Base-by-base conservation (phyloP, 2,113 vertebrate species). In the Dermatemys mawii region DNA sequence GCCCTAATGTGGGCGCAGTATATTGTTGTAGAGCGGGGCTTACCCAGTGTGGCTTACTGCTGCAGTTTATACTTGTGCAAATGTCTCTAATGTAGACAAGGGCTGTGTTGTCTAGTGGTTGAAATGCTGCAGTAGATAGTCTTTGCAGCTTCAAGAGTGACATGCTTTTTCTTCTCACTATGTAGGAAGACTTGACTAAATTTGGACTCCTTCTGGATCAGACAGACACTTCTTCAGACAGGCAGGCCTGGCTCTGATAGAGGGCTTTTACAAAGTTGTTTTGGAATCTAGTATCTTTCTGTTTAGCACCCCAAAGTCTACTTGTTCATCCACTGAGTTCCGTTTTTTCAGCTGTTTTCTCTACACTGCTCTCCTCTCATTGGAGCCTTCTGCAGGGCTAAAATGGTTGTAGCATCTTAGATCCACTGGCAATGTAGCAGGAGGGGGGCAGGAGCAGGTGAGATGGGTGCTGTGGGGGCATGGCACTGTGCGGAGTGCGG, bases 401-500 rank as follows among this genome's bases (percentile, higher is more conserved):
- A 8, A 38, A 46, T 0, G 0, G 1, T 2, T 44, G 26, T 12
- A 29, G 26, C 32, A 67, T 35, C 67, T 32, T 78, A 78, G 57
- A 16, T 48, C 22, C 12, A 27, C 49, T 8, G n/a, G 19, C 38
- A 67, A 86, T 67, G 21, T 26, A 22, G 22, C 46, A 54, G 17
- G 49, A 48, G 38, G 35, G 21, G 79, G 11, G 27, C 1, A 10
- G 48, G 8, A 11, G 21, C 48, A 16, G 24, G 81, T 5, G 4
- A 13, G 60, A 44, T 49, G 54, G n/a, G 27, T 81, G 24, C 50
- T 81, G 10, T 81, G n/a, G 0, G 5, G 9, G 70, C 11, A 51
- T 55, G 12, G 44, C 0, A 1, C 0, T 0, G 44, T n/a, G 1
- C 6, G 7, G 63, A 93, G n/a, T n/a, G n/a, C 46, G 24, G 0